These are phyloP conservation scores for Artemia sinica DNA, from an alignment of 2,888 invertebrate genomes.

Conservation along the genomic window DNA sequence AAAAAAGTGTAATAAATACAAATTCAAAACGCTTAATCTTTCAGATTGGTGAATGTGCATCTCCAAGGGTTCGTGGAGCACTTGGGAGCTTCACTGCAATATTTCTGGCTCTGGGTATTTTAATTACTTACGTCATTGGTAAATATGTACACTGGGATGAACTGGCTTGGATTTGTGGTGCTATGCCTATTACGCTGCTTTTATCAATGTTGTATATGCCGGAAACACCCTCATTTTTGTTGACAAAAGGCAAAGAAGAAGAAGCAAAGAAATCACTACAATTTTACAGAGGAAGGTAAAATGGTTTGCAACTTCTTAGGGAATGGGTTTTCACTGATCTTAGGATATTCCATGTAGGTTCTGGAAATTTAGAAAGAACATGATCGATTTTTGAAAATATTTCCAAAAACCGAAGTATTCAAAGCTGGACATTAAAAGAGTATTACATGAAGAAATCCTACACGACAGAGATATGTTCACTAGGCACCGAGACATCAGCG, in stretches of 20 bases:
- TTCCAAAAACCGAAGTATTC: not conserved
- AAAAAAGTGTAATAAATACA: too few species aligned
- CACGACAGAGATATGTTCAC: too few species aligned
- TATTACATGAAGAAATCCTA: not conserved
- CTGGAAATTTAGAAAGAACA: not conserved
- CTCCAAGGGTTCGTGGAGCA: constrained; percentile 21
- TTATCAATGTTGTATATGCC: constrained; percentile 62
- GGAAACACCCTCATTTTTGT: constrained; percentile 58
- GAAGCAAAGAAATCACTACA: constrained; percentile 50
- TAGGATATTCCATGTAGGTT: too few species aligned
- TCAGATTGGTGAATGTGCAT: constrained; percentile 22
- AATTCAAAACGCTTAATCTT: not conserved
- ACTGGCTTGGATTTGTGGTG: constrained; percentile 47
- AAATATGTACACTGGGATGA: constrained; percentile 43
- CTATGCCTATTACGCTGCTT: constrained; percentile 50
- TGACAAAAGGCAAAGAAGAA: constrained; percentile 41
- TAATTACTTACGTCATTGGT: constrained; percentile 55
- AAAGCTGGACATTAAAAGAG: not conserved
- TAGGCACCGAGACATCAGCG: too few species aligned
- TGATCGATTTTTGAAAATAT: not conserved
- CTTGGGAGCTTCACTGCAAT: constrained; percentile 22
- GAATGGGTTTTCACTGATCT: too few species aligned
- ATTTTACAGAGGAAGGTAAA: constrained; percentile 47
- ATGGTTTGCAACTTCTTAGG: too few species aligned
- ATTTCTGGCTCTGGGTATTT: constrained; percentile 48